A percentile compares a stretch with the other conserved stretches of the same genome.
Evolutionary conservation across 2,113 vertebrate species (phyloP).

Genomic region (Saccopteryx leptura): DNA sequence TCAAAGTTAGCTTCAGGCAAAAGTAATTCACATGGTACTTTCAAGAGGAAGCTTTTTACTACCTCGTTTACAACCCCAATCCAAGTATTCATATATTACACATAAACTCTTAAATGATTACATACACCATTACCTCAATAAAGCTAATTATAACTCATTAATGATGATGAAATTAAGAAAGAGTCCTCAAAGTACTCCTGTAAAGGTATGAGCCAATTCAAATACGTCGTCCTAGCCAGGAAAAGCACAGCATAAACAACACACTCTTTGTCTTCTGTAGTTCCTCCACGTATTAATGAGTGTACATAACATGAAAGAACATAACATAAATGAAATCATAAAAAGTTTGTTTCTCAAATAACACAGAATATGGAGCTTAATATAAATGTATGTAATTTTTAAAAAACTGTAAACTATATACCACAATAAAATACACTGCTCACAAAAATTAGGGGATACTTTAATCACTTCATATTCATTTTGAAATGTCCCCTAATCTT

Average conservation of each 20-base stretch:
- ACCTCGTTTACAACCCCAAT: background rate
- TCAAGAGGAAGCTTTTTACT: conserved; percentile 24
- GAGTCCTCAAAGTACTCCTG: conserved; percentile 54
- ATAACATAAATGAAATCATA: background rate
- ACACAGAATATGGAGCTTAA: background rate
- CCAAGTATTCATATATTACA: conserved; percentile 18
- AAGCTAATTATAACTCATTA: conserved; percentile 70
- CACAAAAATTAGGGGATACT: too few species aligned
- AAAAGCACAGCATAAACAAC: conserved; percentile 49
- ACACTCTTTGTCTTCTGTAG: background rate
- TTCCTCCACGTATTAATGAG: background rate
- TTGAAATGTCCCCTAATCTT: too few species aligned
- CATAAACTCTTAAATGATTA: conserved; percentile 19
- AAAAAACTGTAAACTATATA: conserved; percentile 29
- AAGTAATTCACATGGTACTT: conserved; percentile 29
- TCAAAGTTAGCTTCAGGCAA: conserved; percentile 25
- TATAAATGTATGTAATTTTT: background rate
- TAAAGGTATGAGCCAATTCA: background rate
- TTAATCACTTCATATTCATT: too few species aligned
- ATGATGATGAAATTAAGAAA: conserved; percentile 27
- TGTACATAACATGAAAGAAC: background rate
- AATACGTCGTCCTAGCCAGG: conserved; percentile 72
- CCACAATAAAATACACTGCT: background rate
- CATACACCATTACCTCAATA: conserved; percentile 44
- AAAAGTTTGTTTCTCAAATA: background rate